phyloP scores from a whole-genome alignment of 2,888 invertebrate species.

The Clostera curtula region DNA sequence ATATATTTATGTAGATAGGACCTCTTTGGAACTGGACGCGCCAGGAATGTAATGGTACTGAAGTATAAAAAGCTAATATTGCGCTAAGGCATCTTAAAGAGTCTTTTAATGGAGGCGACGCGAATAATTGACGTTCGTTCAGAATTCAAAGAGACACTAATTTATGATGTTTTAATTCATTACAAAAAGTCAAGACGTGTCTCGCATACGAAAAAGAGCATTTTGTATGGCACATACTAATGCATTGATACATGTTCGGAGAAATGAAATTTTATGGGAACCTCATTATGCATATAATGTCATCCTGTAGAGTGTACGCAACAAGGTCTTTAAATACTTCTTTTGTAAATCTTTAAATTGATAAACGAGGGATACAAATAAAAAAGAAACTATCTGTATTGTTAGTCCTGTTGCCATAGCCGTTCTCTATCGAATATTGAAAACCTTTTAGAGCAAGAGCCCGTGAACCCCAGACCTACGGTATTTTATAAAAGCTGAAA shows the following conservation, averaged over 20 bases:
- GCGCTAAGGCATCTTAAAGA: constrained; percentile 29
- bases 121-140: constrained; percentile 28
- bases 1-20: constrained; percentile 11
- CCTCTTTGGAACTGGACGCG: constrained; percentile 16
- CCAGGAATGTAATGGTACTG: constrained; percentile 9
- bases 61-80: constrained; percentile 24
- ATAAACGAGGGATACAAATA: no score
- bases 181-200: constrained; percentile 28
- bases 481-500: no score
- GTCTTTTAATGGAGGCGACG: constrained; percentile 29
- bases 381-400: no score
- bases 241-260: constrained; percentile 6
- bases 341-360: no score
- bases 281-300: not conserved
- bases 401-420: no score
- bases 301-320: not conserved
- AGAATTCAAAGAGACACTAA: constrained; percentile 39
- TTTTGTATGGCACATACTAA: constrained; percentile 9
- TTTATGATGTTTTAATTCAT: constrained; percentile 50
- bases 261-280: constrained; percentile 4
- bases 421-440: no score
- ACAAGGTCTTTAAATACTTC: no score
- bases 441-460: no score
- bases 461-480: no score
- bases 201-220: constrained; percentile 16